Base-by-base conservation (phyloP, 2,888 invertebrate genomes). In the Papilio protenor region DNA sequence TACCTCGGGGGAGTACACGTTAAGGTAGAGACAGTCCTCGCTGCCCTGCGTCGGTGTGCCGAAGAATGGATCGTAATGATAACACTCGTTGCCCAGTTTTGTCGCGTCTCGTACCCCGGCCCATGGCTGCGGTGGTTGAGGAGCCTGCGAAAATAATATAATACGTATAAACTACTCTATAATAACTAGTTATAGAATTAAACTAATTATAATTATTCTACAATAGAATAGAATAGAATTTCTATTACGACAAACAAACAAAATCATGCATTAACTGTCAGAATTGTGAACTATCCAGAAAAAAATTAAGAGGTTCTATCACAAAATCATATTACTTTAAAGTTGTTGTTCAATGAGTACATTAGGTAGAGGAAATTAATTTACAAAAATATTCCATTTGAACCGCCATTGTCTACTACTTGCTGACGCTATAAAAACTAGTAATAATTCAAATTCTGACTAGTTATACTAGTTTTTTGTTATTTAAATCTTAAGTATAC, bases 71-170 rank as follows among this genome's bases (percentile, higher is more conserved):
- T 82, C 83, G 12, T 80, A 73, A 79, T 92, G 94, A 52, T 82
- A 86, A 78, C 90, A 90, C 8, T 85, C 78, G 0, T 89, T 83
- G 0, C 91, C 93, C 57, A 88, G 89, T 40, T 87, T 77, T 59
- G 89, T 90, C 1, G 93, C 93, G 47, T 82, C 84, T 12, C 89
- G 88, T 1, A 92, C 84, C 8, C 92, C 92, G 27, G 82, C 72
- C 94, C 94, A 94, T 33, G 89, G 86, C 78, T 84, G 82, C 14
- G 84, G 82, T 18, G 90, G 89, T 80, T 83, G 83, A 11, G 94
- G 94, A 12, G 91, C 89, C 94, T 94, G 85, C 77, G 85, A 86
- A 2, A 11, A 21, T 57, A 21, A 21, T 0, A 21, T 21, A 21
- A 16, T 52, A 52, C 16, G 14, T 52, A 16, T 16, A 52, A 52